Evolutionary conservation across 2,113 vertebrate species (phyloP).

Genomic region (Macrotus californicus): DNA sequence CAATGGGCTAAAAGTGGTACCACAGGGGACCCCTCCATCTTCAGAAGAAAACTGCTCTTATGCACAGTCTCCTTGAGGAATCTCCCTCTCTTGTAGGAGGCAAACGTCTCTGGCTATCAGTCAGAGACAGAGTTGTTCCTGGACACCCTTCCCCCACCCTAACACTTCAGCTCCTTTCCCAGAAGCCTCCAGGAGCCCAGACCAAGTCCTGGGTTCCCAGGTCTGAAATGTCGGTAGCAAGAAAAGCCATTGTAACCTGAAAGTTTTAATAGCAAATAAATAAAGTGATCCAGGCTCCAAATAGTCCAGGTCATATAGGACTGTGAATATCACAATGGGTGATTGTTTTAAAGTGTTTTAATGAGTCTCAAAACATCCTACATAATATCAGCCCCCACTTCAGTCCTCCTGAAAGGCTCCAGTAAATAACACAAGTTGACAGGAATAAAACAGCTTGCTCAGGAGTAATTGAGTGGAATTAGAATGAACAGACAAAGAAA

Average conservation of each 20-base stretch:
- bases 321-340: constrained; percentile 55
- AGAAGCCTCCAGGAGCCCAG: neutral
- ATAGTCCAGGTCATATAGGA: neutral
- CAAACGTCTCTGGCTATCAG: neutral
- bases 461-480: constrained; percentile 61
- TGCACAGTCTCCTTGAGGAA: neutral
- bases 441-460: constrained; percentile 63
- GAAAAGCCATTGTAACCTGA: constrained; percentile 14
- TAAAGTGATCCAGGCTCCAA: constrained; percentile 45
- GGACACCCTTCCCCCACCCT: fast-evolving
- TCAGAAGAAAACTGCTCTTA: neutral
- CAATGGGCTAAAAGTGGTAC: neutral
- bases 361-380: constrained; percentile 63
- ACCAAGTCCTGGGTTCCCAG: neutral
- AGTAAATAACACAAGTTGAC: constrained; percentile 66
- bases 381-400: constrained; percentile 59
- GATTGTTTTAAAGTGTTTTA: constrained; percentile 70
- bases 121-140: neutral
- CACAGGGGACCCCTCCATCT: neutral
- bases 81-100: neutral
- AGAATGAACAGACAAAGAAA: constrained; percentile 68
- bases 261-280: constrained; percentile 36
- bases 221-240: neutral
- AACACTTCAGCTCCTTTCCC: neutral
- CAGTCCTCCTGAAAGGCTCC: constrained; percentile 45